These are phyloP conservation scores for Ranitomeya imitator DNA, from an alignment of 2,113 vertebrate genomes.

Conservation along the genomic window DNA sequence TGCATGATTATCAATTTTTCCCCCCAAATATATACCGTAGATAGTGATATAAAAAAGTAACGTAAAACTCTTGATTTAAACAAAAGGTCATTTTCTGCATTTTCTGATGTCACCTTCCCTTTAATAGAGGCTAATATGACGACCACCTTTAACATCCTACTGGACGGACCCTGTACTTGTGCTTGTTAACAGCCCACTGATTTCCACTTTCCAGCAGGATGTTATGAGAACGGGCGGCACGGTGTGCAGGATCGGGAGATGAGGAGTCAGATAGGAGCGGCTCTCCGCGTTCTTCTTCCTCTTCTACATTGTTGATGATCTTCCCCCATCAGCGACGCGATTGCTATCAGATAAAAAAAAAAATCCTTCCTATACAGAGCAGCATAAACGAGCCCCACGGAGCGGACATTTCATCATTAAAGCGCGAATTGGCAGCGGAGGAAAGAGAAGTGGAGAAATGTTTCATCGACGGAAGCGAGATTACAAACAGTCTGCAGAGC, in stretches of 20 bases:
- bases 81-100: too few relatives aligned
- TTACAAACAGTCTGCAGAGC: slow-evolving; percentile 13
- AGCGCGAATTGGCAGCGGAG: background rate
- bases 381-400: background rate
- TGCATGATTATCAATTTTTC: too few relatives aligned
- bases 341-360: slow-evolving; percentile 25
- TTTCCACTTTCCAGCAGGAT: background rate
- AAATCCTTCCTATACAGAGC: slow-evolving; percentile 33
- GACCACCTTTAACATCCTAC: too few relatives aligned
- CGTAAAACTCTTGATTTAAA: too few relatives aligned
- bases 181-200: background rate
- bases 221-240: background rate
- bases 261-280: slow-evolving; percentile 17
- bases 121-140: too few relatives aligned
- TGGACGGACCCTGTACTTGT: too few relatives aligned
- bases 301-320: slow-evolving; percentile 16
- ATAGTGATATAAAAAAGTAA: too few relatives aligned
- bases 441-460: slow-evolving; percentile 4
- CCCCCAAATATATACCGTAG: too few relatives aligned
- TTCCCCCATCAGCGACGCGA: slow-evolving; percentile 11
- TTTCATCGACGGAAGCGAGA: slow-evolving; percentile 33
- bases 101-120: too few relatives aligned
- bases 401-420: background rate
- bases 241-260: background rate
- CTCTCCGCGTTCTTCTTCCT: background rate